Percentiles rank a stretch among this genome's conserved stretches.
phyloP scores from a whole-genome alignment of 2,888 invertebrate genomes.

The Euclidia mi region DNA sequence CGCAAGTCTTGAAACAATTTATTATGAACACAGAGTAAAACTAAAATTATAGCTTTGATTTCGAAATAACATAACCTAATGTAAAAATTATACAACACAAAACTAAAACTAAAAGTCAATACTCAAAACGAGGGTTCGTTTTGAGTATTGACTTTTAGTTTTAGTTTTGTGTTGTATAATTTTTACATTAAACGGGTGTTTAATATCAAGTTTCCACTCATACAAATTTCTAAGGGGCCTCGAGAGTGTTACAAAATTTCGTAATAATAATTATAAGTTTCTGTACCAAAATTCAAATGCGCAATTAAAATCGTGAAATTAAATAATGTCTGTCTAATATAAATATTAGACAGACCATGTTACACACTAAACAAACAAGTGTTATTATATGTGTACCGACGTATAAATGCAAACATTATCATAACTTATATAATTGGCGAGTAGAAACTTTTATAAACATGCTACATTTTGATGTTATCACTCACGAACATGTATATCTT shows the following conservation, averaged over 20 bases:
- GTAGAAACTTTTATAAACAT: too few species aligned
- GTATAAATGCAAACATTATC: too few species aligned
- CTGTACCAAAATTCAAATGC: slow-evolving; percentile 22
- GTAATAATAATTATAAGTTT: slow-evolving; percentile 21
- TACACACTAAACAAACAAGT: too few species aligned
- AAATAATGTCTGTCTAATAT: slow-evolving; percentile 29
- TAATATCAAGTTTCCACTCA: slow-evolving; percentile 1
- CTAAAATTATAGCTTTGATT: too few species aligned
- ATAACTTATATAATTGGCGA: too few species aligned
- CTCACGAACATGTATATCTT: too few species aligned
- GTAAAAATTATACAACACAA: background rate
- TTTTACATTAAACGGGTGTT: slow-evolving; percentile 2
- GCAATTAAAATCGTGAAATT: slow-evolving; percentile 33
- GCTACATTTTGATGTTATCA: too few species aligned
- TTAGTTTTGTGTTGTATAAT: background rate
- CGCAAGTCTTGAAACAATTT: too few species aligned
- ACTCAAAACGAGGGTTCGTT: background rate
- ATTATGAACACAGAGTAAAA: too few species aligned
- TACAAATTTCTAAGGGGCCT: slow-evolving; percentile 7
- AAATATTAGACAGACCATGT: too few species aligned
- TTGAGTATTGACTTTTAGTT: slow-evolving; percentile 5
- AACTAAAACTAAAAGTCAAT: slow-evolving; percentile 5
- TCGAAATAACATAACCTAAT: background rate
- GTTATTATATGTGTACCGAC: too few species aligned
- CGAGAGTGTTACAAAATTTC: slow-evolving; percentile 9